A percentile compares a stretch with the other conserved stretches of the same genome.
Conservation (phyloP, 2,888 invertebrate genomes). For the Eilema griseolum region DNA sequence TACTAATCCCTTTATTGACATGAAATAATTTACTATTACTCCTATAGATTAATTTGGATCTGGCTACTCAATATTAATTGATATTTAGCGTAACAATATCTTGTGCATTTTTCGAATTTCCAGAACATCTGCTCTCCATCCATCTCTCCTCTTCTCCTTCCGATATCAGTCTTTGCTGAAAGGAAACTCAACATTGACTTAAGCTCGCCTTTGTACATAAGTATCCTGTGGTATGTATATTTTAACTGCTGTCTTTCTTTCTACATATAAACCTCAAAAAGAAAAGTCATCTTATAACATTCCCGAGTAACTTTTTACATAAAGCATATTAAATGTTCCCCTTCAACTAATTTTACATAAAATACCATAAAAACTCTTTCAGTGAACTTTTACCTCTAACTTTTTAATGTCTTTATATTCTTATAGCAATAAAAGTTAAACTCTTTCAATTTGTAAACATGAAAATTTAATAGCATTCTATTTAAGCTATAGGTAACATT, state of each 20-base stretch:
- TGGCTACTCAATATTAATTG: too few species aligned
- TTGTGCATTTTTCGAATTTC: too few species aligned
- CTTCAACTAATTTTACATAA: conserved; percentile 1
- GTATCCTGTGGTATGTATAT: too few species aligned
- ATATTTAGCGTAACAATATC: too few species aligned
- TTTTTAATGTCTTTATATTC: conserved; percentile 5
- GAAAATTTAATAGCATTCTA: conserved; percentile 50
- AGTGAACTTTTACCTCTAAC: neutral
- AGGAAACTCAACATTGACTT: too few species aligned
- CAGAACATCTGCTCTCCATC: too few species aligned
- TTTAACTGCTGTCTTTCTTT: neutral
- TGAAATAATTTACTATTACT: too few species aligned
- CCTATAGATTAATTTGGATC: too few species aligned
- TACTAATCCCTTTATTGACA: too few species aligned
- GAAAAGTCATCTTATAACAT: neutral
- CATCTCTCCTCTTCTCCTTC: too few species aligned
- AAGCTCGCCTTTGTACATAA: too few species aligned
- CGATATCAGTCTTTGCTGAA: too few species aligned
- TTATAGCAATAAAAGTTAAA: conserved; percentile 47
- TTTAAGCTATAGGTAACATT: conserved; percentile 43
- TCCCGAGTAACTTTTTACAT: neutral
- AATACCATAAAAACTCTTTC: neutral
- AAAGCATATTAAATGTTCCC: neutral
- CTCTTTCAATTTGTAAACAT: conserved; percentile 67
- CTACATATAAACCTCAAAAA: neutral